Evolutionary conservation across 2,797 vertebrate species (phyloP).

Genomic region (Lemur catta): DNA sequence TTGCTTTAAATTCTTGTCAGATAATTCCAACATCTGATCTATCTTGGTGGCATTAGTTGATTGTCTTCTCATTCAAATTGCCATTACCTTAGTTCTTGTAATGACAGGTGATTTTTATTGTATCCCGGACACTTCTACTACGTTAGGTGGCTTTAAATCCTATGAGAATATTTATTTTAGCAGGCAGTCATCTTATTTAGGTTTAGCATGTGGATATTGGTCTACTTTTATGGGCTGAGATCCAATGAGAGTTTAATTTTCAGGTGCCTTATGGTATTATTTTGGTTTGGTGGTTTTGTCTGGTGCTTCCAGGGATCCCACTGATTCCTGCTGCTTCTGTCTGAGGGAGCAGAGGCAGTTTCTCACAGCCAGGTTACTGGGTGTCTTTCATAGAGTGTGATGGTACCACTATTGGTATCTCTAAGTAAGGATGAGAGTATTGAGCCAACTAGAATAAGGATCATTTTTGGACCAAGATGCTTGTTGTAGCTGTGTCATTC

Average conservation of each 20-base stretch:
- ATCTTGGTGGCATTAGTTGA: neutral
- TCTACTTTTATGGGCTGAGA: neutral
- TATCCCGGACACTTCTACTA: neutral
- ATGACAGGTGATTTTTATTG: neutral
- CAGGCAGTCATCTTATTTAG: neutral
- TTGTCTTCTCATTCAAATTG: neutral
- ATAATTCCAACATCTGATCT: neutral
- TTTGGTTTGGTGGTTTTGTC: neutral
- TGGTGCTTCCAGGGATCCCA: neutral
- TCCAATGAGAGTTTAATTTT: neutral
- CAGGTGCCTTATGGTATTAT: neutral
- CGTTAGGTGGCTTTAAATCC: neutral
- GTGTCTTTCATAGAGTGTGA: neutral
- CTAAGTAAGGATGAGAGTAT: neutral
- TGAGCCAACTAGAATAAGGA: neutral
- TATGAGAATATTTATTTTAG: neutral
- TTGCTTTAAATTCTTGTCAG: neutral
- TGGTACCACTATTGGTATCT: neutral
- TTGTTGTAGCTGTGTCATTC: neutral
- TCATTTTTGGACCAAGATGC: neutral
- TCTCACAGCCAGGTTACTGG: neutral
- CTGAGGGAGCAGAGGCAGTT: neutral
- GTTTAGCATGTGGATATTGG: neutral
- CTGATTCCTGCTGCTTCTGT: neutral
- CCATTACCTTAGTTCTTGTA: neutral